A percentile compares a stretch with the other conserved stretches of the same genome.
These are phyloP conservation scores for Mythimna pallens DNA, from an alignment of 2,888 invertebrate genomes.

Conservation along the genomic window DNA sequence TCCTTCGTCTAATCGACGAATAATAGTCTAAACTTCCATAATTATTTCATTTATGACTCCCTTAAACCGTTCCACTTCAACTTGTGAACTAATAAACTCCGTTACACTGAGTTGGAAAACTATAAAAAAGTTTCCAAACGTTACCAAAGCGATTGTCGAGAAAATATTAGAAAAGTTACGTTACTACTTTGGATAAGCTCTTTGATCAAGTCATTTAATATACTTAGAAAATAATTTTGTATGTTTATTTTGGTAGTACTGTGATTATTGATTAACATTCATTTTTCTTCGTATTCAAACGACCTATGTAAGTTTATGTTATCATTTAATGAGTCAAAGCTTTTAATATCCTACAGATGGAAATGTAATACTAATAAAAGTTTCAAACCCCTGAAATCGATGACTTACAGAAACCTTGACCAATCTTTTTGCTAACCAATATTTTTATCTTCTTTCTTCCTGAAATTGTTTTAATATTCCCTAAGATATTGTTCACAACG, in stretches of 20 bases:
- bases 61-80: slow-evolving; percentile 58
- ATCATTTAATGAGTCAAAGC: not conserved
- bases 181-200: slow-evolving; percentile 19
- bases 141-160: slow-evolving; percentile 53
- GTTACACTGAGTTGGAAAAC: slow-evolving; percentile 60
- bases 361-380: not conserved
- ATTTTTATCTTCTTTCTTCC: slow-evolving; percentile 18
- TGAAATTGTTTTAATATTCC: slow-evolving; percentile 28
- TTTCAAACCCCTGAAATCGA: not conserved
- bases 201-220: slow-evolving; percentile 36
- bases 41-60: slow-evolving; percentile 53
- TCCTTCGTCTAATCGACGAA: slow-evolving; percentile 8
- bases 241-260: not conserved
- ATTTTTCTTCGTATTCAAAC: not conserved
- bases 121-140: slow-evolving; percentile 67
- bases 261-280: not conserved
- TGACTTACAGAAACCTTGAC: not conserved
- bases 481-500: slow-evolving; percentile 25
- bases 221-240: slow-evolving; percentile 7
- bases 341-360: not conserved
- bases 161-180: slow-evolving; percentile 69
- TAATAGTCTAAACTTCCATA: slow-evolving; percentile 28
- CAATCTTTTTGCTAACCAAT: slow-evolving; percentile 5
- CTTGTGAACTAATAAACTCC: slow-evolving; percentile 65
- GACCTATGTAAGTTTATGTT: too few species aligned